Base-by-base conservation (phyloP, 2,797 vertebrate species). In the Sandelia bainsii region DNA sequence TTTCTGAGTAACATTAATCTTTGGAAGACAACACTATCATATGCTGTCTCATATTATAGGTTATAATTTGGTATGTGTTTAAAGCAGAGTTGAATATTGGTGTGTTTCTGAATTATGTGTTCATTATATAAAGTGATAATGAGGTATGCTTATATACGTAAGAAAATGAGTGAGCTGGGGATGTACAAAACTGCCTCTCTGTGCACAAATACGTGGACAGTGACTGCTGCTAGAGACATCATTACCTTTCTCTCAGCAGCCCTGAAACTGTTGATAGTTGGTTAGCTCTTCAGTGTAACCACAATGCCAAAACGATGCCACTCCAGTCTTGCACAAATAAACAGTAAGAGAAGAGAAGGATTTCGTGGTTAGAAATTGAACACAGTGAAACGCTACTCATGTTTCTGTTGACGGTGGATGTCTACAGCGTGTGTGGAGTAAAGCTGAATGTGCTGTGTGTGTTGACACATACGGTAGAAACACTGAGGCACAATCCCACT, bases 171-270 rank as follows among this genome's bases (percentile, higher is more conserved):
- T 12, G n/a, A 54, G 48, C 34, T 54, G 66, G 52, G 63, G 75
- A 58, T 34, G 51, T 62, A 52, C 13, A 9, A 25, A 62, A 32
- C 13, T 5, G 12, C 10, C 17, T 19, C 17, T 64, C 27, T n/a
- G 0, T 52, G 32, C 73, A 44, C 45, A 66, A 44, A 64, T 34
- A 34, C 23, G 5, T 52, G 49, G 46, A 27, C 39, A n/a, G 57
- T 11, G 32, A 1, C 52, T 65, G 64, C 70, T 77, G 79, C 75
- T 45, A 68, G 45, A 83, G 75, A 68, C 80, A 8, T 77, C 62
- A 77, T 81, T 89, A 87, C 82, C 75, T 78, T 40, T 69, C 64
- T 46, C 61, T 72, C 66, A 52, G 72, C 80, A 81, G 77, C 75
- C 60, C 62, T 57, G 54, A 52, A 64, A 74, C 62, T 72, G 82